Percentiles rank a stretch among this genome's conserved stretches.
Evolutionary conservation across 2,797 vertebrate species (phyloP).

Genomic region (Lophura swinhoii): DNA sequence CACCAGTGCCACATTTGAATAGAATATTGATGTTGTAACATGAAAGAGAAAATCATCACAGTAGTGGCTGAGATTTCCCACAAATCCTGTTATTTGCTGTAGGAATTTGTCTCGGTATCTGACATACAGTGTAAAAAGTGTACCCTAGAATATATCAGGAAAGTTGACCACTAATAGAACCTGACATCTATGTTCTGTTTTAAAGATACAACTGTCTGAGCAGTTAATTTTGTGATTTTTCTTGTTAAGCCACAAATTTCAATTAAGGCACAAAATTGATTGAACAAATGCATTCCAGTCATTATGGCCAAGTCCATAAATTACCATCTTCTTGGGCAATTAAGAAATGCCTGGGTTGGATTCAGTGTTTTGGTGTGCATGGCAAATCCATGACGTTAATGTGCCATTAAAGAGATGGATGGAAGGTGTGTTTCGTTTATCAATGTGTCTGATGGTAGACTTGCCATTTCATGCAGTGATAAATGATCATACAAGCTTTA

Average conservation of each 20-base stretch:
- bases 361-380: conserved; percentile 70
- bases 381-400: conserved; percentile 76
- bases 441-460: conserved; percentile 52
- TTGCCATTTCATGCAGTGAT: conserved; percentile 66
- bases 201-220: conserved; percentile 23
- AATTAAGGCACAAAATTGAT: conserved; percentile 64
- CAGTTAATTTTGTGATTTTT: conserved; percentile 52
- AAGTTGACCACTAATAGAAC: conserved; percentile 43
- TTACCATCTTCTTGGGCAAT: conserved; percentile 74
- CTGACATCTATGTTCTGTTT: not conserved
- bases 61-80: not conserved
- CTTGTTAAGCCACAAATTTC: conserved; percentile 56
- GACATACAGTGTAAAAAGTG: not conserved
- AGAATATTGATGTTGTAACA: not conserved
- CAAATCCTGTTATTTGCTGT: not conserved
- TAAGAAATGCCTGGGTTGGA: conserved; percentile 72
- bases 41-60: not conserved
- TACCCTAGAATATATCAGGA: conserved; percentile 13
- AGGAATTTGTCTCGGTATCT: not conserved
- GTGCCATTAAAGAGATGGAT: conserved; percentile 80
- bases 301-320: conserved; percentile 72
- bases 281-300: conserved; percentile 63
- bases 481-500: conserved; percentile 30
- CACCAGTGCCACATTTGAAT: not conserved
- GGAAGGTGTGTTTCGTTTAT: conserved; percentile 63